phyloP scores from a whole-genome alignment of 2,888 invertebrate species.

The Podotricha telesiphe region DNA sequence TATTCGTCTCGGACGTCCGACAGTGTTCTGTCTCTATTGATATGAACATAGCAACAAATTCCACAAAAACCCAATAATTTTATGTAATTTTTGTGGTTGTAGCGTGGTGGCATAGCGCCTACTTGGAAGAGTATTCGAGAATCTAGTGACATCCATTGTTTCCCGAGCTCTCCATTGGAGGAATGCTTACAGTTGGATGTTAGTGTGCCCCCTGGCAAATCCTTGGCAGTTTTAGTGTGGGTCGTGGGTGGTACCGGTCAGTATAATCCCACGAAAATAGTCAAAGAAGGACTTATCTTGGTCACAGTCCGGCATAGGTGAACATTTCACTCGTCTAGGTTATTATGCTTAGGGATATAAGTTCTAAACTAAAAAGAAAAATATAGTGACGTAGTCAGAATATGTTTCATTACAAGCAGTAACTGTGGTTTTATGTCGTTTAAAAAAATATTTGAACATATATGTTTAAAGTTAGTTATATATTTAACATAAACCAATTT shows the following conservation, averaged over 20 bases:
- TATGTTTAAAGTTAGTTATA: too few relatives aligned
- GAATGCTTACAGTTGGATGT: constrained; percentile 87
- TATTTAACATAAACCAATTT: too few relatives aligned
- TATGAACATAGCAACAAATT: too few relatives aligned
- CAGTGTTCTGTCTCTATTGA: too few relatives aligned
- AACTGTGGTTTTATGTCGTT: too few relatives aligned
- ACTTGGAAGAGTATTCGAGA: constrained; percentile 64
- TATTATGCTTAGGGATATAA: too few relatives aligned
- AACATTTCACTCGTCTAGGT: neutral
- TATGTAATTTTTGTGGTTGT: constrained; percentile 35
- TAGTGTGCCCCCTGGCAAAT: constrained; percentile 75
- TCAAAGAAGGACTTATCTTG: constrained; percentile 63
- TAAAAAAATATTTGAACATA: too few relatives aligned
- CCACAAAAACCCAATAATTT: too few relatives aligned
- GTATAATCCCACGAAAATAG: constrained; percentile 61
- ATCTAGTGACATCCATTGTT: constrained; percentile 55
- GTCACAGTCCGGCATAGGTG: constrained; percentile 71
- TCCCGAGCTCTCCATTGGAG: constrained; percentile 64
- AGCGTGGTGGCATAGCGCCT: constrained; percentile 69
- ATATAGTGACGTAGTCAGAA: too few relatives aligned
- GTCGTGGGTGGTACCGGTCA: constrained; percentile 59
- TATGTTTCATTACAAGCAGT: too few relatives aligned
- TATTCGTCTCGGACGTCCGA: too few relatives aligned
- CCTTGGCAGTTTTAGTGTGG: constrained; percentile 72
- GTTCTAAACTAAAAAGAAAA: too few relatives aligned